phyloP scores from a whole-genome alignment of 1,140 invertebrate genomes.

The Nasonia vitripennis region DNA sequence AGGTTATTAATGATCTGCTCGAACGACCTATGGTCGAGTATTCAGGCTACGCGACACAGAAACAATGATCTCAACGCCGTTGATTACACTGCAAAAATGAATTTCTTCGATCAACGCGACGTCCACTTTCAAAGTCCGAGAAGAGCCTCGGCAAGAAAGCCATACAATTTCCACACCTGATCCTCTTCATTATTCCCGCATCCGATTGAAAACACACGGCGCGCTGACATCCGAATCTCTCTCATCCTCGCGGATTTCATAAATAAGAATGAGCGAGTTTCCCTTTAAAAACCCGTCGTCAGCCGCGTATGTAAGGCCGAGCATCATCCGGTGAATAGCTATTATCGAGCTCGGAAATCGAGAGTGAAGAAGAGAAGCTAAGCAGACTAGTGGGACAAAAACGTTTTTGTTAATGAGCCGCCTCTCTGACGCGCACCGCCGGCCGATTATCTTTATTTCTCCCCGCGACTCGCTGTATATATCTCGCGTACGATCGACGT shows the following conservation, averaged over 20 bases:
- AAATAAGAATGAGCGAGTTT: not conserved
- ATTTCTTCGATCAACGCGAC: no score
- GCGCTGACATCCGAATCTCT: no score
- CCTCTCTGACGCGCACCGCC: constrained; percentile 5
- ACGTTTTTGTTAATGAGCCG: constrained; percentile 38
- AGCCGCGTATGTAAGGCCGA: no score
- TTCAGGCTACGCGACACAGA: not conserved
- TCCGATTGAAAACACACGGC: no score
- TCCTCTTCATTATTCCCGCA: no score
- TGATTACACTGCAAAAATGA: no score
- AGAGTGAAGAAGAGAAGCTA: constrained; percentile 36
- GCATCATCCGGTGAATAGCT: not conserved
- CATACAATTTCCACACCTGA: no score
- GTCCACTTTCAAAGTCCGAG: no score
- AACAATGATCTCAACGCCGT: not conserved
- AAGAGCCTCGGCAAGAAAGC: no score
- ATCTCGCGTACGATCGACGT: constrained; percentile 21
- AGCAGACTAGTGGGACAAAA: constrained; percentile 16
- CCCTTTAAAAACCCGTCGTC: not conserved
- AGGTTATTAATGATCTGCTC: constrained; percentile 28
- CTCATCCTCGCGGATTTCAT: not conserved
- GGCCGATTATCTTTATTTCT: constrained; percentile 38
- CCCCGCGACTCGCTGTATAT: not conserved
- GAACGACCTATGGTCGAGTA: not conserved
- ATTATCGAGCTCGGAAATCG: constrained; percentile 28